Evolutionary conservation across 64 coral and sea anemone species (phyloP), one percentile per base, ranked within the genome.

Genomic region (Montipora efflorescens): DNA sequence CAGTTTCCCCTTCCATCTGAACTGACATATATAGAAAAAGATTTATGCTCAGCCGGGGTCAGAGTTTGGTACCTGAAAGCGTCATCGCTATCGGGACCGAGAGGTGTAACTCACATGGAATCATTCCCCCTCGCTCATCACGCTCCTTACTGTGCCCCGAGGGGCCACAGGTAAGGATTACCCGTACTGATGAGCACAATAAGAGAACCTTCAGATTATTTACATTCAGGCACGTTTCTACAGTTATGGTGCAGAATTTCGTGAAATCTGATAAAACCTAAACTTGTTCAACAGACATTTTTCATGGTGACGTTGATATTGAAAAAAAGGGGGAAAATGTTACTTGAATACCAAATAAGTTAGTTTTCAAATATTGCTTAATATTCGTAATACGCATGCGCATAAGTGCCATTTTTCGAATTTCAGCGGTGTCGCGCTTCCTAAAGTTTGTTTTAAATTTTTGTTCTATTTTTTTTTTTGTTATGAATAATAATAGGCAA

Each of bases 161-260:
- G 5, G 81, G 95, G 92, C 92, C 59, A 84, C 95, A 96, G 95
- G 92, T 94, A 93, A 96, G 95, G 95, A 96, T 96, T 88, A 96
- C 92, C 95, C 95, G 87, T 69, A 77, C 95, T 91, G 92, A 96
- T 96, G 67, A n/a, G n/a, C n/a, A n/a, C n/a, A n/a, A n/a, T n/a
- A n/a, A n/a, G n/a, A n/a, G n/a, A n/a, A n/a, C 9, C 0, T 14
- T 11, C 46, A 23, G 48, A 0, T 1, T 11, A 0, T 86, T 86
- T 5, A 22, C 3, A 7, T 4, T 50, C 64, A 0, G 50, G 0
- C 1, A 9, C 28, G 4, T 0, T 14, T 2, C 19, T 3, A 48
- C 82, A 22, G 46, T 71, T 72, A 47, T 86, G 82, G 82, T 28
- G 46, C 46, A 3, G 16, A 10, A 5, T 18, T n/a, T 8, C 3